These are phyloP conservation scores for Cetonia aurata DNA, from an alignment of 2,888 invertebrate genomes.

Conservation along the genomic window DNA sequence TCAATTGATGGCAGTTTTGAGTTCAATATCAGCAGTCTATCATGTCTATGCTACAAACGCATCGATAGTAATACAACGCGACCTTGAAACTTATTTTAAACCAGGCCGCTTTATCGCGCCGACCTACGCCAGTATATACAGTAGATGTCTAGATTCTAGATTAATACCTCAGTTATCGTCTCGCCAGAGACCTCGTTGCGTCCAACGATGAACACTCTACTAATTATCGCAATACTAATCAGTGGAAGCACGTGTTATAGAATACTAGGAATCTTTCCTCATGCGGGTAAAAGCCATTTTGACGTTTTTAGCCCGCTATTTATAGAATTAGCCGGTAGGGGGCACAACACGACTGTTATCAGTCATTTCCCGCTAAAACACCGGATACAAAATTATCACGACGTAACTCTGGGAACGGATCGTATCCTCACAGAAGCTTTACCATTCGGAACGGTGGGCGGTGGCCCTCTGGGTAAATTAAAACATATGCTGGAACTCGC, in stretches of 20 bases:
- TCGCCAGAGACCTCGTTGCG: too few species aligned
- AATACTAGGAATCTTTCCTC: slow-evolving; percentile 77
- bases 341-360: slow-evolving; percentile 77
- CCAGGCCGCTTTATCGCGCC: too few species aligned
- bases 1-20: too few species aligned
- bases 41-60: too few species aligned
- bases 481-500: slow-evolving; percentile 31
- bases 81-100: too few species aligned
- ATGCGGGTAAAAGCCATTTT: slow-evolving; percentile 80
- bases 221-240: not conserved
- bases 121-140: too few species aligned
- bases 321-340: slow-evolving; percentile 71
- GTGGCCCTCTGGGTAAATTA: slow-evolving; percentile 15
- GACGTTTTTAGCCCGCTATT: slow-evolving; percentile 74
- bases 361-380: slow-evolving; percentile 73
- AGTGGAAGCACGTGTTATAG: slow-evolving; percentile 56
- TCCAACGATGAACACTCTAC: not conserved
- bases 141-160: too few species aligned
- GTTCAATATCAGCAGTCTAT: too few species aligned
- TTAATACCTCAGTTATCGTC: too few species aligned
- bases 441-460: slow-evolving; percentile 31
- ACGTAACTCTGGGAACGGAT: slow-evolving; percentile 68
- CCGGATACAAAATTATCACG: slow-evolving; percentile 70
- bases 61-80: too few species aligned
- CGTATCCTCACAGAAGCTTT: slow-evolving; percentile 29